phyloP scores from a whole-genome alignment of 2,888 invertebrate species.

The Conistra vaccinii region DNA sequence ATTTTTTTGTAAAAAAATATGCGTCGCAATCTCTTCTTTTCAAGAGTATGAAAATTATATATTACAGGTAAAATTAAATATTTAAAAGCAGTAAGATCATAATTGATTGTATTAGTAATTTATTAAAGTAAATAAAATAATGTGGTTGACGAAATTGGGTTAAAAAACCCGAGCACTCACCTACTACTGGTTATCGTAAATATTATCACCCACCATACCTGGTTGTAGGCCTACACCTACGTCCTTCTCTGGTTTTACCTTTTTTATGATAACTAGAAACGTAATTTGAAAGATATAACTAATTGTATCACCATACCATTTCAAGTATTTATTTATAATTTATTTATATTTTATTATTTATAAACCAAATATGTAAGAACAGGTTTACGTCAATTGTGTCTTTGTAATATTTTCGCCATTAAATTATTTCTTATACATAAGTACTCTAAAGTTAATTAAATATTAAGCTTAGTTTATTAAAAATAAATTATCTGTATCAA shows the following conservation, averaged over 20 bases:
- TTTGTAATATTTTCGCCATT: background rate
- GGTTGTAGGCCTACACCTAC: background rate
- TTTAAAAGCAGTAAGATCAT: too few species aligned
- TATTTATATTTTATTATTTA: too few species aligned
- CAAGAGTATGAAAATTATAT: too few species aligned
- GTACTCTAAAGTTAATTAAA: too few species aligned
- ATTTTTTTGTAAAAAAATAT: too few species aligned
- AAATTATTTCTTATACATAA: background rate
- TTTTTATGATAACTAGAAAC: background rate
- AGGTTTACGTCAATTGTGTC: background rate
- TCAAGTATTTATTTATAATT: constrained; percentile 3
- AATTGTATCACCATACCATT: background rate
- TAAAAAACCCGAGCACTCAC: background rate
- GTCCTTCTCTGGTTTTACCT: background rate
- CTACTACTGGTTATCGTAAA: background rate
- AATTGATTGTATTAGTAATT: too few species aligned
- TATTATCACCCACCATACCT: background rate
- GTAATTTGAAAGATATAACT: background rate
- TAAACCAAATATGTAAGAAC: background rate
- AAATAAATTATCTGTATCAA: background rate
- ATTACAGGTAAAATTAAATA: too few species aligned
- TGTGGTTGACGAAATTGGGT: background rate
- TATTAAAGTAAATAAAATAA: too few species aligned
- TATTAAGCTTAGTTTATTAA: background rate
- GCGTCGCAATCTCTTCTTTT: too few species aligned